Conservation (phyloP, 2,888 invertebrate species). For the Apodemia hepburni region DNA sequence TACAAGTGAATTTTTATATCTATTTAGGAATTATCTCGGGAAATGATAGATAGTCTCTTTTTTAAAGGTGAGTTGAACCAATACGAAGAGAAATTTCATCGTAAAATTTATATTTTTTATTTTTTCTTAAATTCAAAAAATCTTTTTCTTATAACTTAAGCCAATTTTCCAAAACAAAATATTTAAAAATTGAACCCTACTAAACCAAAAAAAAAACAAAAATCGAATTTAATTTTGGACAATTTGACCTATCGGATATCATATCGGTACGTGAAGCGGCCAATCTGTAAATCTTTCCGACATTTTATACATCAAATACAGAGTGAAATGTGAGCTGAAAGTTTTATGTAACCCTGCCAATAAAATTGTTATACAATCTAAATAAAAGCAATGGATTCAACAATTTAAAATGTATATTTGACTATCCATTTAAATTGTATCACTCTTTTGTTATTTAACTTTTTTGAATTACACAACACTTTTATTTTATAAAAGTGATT, state of each 20-base stretch:
- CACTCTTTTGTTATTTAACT: neutral
- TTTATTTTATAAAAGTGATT: no score
- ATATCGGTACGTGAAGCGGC: neutral
- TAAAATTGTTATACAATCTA: constrained; percentile 10
- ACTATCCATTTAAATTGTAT: constrained; percentile 5
- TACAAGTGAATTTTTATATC: no score
- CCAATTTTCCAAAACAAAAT: no score
- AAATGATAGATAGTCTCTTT: no score
- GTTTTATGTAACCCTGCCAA: constrained; percentile 14
- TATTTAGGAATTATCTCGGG: no score
- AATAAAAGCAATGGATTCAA: constrained; percentile 14
- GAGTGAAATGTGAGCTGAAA: constrained; percentile 11
- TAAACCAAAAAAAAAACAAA: neutral
- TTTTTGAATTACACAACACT: neutral
- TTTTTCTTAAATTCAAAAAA: no score
- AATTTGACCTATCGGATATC: neutral
- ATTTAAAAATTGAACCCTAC: no score
- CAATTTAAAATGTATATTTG: constrained; percentile 17
- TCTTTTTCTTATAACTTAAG: no score
- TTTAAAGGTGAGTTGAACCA: no score
- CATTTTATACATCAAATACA: constrained; percentile 28
- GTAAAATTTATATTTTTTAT: no score
- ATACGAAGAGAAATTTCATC: no score
- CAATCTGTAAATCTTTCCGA: constrained; percentile 10
- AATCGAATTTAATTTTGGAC: neutral